Base-by-base conservation (phyloP, 1,140 invertebrate genomes). In the Drosophila lini region DNA sequence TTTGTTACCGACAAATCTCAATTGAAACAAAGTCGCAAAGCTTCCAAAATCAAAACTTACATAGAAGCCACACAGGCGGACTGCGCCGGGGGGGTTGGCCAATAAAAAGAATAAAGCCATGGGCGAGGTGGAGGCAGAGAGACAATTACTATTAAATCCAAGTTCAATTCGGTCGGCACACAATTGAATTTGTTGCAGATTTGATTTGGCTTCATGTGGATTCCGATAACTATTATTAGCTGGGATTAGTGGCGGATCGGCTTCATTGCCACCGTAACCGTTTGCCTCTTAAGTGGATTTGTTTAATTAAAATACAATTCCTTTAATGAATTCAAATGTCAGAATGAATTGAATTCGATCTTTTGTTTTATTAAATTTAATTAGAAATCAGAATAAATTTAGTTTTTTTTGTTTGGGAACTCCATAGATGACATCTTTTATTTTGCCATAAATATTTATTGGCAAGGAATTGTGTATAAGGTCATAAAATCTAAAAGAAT, bases 1-100 rank as follows among this genome's bases (percentile, higher is more conserved):
- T 85, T 79, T 76, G 75, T 73, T 76, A n/a, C 69, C 61, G 75
- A 82, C 83, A 78, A 77, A 80, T 68, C 71, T 68, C 82, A 81
- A 81, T 78, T 81, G 79, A 81, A 81, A 76, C 74, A 81, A 65
- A 68, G 79, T 80, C 71, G 67, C 71, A 81, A 81, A 77, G 79
- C 79, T 76, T 73, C 52, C 55, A 65, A 76, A 81, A 81, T 81
- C 73, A 81, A 81, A 81, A 83, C 80, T 67, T 62, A 82, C 84
- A 82, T 59, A 75, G 61, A 67, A 68, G 65, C 74, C 64, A 47
- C 36, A 70, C 60, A 45, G 57, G 22, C 48, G 15, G 13, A 3
- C 50, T 9, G 7, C 22, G 19, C 19, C 8, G 15, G 25, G 25
- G 25, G 11, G 48, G 25, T 34, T 36, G 48, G 32, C 50, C 52